Conservation (phyloP, 2,113 vertebrate species). For the Vulpes ferrilata region DNA sequence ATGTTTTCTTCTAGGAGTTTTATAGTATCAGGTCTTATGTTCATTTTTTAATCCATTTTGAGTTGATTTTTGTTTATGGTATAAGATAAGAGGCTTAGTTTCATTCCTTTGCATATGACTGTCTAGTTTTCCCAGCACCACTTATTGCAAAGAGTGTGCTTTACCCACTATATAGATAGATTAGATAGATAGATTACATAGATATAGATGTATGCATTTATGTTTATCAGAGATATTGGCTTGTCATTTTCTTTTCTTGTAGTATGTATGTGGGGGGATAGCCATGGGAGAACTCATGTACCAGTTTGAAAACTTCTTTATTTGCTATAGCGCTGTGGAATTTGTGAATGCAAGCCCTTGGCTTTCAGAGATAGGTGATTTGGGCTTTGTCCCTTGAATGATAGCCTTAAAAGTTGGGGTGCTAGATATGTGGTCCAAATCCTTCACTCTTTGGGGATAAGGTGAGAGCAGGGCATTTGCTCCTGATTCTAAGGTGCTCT, state of each 20-base stretch:
- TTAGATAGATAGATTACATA: too few relatives aligned
- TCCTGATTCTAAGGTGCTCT: neutral
- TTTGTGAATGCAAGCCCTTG: neutral
- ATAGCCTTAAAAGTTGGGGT: neutral
- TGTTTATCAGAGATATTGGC: neutral
- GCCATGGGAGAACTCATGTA: neutral
- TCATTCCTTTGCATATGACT: neutral
- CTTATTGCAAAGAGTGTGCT: neutral
- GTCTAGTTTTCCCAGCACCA: neutral
- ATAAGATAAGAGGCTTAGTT: neutral
- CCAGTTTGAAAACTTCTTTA: neutral
- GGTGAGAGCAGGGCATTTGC: neutral
- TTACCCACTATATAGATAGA: neutral
- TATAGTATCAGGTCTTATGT: neutral
- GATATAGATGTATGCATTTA: neutral
- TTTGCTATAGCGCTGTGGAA: neutral
- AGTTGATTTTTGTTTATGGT: neutral
- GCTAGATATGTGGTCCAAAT: neutral
- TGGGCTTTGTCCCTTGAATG: neutral
- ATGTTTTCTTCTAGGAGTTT: neutral
- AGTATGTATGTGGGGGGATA: neutral
- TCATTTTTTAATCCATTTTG: neutral
- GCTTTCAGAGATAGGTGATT: neutral
- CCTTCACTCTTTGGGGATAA: neutral
- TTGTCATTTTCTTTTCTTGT: neutral